Conservation (phyloP, 1,140 invertebrate genomes). For the Musca domestica region DNA sequence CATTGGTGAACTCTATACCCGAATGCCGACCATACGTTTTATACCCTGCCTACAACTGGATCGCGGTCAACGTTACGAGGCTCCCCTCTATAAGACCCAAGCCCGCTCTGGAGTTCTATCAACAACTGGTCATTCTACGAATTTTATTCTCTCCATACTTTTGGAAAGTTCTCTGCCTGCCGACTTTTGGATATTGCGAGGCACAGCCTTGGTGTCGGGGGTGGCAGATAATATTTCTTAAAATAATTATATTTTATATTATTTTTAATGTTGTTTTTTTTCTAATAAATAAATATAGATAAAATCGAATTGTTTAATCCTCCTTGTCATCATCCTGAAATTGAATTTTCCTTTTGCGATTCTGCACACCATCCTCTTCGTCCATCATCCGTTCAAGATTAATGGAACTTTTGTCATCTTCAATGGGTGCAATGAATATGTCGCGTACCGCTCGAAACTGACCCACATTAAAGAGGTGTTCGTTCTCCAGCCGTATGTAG, state of each 20-base stretch:
- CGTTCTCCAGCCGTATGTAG: constrained; percentile 93
- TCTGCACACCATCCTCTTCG: constrained; percentile 77
- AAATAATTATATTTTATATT: constrained; percentile 1
- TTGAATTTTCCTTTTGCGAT: constrained; percentile 54
- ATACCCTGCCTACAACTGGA: constrained; percentile 57
- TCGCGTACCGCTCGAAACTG: constrained; percentile 96
- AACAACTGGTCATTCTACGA: constrained; percentile 86
- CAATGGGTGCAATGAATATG: constrained; percentile 94
- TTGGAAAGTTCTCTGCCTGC: constrained; percentile 63
- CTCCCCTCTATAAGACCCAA: constrained; percentile 84
- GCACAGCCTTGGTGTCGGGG: constrained; percentile 78
- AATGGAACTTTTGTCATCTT: constrained; percentile 68
- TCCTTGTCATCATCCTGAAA: neutral
- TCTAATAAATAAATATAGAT: neutral
- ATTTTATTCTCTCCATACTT: constrained; percentile 80
- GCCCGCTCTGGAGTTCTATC: constrained; percentile 77
- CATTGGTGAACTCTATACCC: constrained; percentile 72
- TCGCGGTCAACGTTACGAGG: constrained; percentile 61
- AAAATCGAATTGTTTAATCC: neutral
- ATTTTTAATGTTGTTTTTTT: neutral
- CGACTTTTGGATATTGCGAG: constrained; percentile 83
- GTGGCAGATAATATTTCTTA: constrained; percentile 59
- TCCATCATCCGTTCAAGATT: constrained; percentile 92
- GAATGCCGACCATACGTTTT: constrained; percentile 74
- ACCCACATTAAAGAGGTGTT: constrained; percentile 99